phyloP scores from a whole-genome alignment of 2,113 vertebrate genomes.

The Chloebia gouldiae region DNA sequence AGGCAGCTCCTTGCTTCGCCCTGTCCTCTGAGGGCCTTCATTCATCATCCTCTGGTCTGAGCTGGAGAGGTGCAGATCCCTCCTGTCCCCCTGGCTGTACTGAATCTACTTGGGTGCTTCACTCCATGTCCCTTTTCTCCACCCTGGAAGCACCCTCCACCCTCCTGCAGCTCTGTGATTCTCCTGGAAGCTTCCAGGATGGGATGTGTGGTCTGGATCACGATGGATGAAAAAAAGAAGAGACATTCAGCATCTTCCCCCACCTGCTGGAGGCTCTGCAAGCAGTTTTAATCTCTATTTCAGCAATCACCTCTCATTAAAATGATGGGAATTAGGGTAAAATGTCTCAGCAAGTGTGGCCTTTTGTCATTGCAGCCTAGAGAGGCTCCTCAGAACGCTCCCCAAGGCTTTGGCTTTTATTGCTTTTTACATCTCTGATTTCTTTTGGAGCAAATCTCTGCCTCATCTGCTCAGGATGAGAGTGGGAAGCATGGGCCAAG shows the following conservation, averaged over 20 bases:
- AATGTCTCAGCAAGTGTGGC: background rate
- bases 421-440: background rate
- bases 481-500: background rate
- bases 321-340: background rate
- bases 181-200: background rate
- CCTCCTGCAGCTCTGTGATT: background rate
- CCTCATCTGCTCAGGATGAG: background rate
- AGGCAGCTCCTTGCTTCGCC: background rate
- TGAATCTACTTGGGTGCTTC: background rate
- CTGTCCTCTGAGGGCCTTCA: background rate
- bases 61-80: background rate
- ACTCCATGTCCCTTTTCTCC: background rate
- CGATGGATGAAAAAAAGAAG: background rate
- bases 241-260: background rate
- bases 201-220: fast-evolving
- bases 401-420: background rate
- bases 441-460: background rate
- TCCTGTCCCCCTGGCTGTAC: background rate
- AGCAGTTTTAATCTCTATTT: background rate
- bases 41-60: background rate
- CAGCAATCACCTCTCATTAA: background rate
- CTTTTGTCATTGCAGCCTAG: background rate
- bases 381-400: background rate
- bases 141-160: background rate
- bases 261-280: fast-evolving